Evolutionary conservation across 2,797 vertebrate species (phyloP), one percentile per base, ranked within the genome.

Genomic region (Vireo griseus): DNA sequence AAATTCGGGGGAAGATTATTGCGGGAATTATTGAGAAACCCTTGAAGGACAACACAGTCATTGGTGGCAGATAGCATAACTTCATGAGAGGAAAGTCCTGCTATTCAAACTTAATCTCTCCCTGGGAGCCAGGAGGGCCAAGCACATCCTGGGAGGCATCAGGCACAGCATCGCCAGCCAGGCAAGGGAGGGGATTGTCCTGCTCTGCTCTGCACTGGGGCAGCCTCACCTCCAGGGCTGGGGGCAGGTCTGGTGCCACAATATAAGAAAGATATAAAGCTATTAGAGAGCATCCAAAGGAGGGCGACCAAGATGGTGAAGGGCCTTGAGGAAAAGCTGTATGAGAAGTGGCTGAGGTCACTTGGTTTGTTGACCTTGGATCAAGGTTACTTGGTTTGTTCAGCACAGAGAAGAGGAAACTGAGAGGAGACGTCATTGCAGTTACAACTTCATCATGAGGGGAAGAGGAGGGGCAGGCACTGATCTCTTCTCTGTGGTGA

Each of bases 151-250:
- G 48, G 2, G 25, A 20, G 2, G 0, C 48, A 55, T n/a, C 42
- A 68, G 77, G 48, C 2, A 37, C n/a, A 81, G 22, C 40, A 47
- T 47, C 1, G 0, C 47, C 59, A 74, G 68, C 21, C 0, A 0
- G 25, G 31, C 9, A 13, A 75, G 37, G 31, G 28, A 82, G 48
- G n/a, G 50, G 13, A 76, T 57, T 50, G n/a, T 76, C 42, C 63
- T 0, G 1, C 35, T 82, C 22, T 69, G 48, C 48, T 57, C 48
- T 63, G 50, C 0, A 0, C 42, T 50, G 44, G 24, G 9, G 8
- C 0, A 0, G 50, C 5, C 37, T 57, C 57, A 26, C 8, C 24
- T 44, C 20, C 0, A 33, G 16, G 11, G 19, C 17, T 57, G 26
- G 16, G 33, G 20, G 16, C 19, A 37, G 11, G 0, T 28, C 0